Evolutionary conservation across 2,888 invertebrate genomes (phyloP).

Genomic region (Pocota personata): DNA sequence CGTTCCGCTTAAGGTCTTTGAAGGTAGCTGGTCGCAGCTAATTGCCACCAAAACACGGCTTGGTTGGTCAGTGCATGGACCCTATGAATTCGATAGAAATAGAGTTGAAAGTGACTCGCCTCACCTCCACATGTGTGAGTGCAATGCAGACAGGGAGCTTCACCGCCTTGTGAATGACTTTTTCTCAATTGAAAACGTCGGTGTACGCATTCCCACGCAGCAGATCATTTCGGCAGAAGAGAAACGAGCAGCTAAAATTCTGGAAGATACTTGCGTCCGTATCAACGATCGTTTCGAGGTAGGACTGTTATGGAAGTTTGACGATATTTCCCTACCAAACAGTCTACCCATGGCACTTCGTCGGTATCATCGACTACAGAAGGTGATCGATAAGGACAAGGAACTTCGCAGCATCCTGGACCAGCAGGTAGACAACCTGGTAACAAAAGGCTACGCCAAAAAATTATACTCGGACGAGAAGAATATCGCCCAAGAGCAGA

Average conservation of each 20-base stretch:
- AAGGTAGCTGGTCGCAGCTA: conserved; percentile 5
- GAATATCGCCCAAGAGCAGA: not conserved
- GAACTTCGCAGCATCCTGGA: too few species aligned
- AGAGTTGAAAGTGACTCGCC: not conserved
- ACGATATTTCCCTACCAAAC: too few species aligned
- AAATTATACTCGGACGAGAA: not conserved
- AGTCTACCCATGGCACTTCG: too few species aligned
- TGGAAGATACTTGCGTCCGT: too few species aligned
- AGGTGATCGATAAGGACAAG: too few species aligned
- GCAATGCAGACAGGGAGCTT: conserved; percentile 13
- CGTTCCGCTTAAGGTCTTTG: conserved; percentile 12
- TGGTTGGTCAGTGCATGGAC: conserved; percentile 8
- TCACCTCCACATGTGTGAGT: not conserved
- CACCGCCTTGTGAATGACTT: conserved; percentile 1
- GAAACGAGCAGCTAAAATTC: too few species aligned
- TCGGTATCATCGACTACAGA: too few species aligned
- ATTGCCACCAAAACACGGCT: conserved; percentile 15
- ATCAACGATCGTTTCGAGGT: too few species aligned
- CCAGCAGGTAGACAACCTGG: too few species aligned
- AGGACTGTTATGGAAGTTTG: too few species aligned
- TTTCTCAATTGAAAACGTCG: conserved; percentile 13
- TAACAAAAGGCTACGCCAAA: conserved; percentile 13
- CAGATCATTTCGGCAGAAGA: too few species aligned
- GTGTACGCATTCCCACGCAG: not conserved
- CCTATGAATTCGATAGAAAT: not conserved